Percentiles rank a stretch among this genome's conserved stretches.
These are phyloP conservation scores for Stegodyphus mimosarum DNA, from an alignment of 1,140 invertebrate species.

Conservation along the genomic window DNA sequence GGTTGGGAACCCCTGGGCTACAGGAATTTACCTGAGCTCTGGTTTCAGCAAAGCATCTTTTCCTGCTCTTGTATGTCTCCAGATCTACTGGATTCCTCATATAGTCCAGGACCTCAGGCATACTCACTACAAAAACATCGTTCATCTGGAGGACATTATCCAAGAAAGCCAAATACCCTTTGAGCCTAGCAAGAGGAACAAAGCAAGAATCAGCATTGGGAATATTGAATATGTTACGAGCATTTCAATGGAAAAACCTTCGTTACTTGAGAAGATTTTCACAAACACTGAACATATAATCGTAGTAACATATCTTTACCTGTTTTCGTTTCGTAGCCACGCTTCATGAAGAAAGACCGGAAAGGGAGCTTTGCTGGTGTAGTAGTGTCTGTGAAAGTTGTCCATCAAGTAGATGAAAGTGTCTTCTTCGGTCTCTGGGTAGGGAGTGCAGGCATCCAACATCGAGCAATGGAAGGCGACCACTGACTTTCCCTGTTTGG, in stretches of 20 bases:
- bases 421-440: constrained; percentile 65
- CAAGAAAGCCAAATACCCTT: constrained; percentile 66
- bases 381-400: constrained; percentile 69
- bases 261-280: neutral
- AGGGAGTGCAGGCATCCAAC: constrained; percentile 66
- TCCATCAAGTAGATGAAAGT: constrained; percentile 67
- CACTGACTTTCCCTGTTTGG: constrained; percentile 40
- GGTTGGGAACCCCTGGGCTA: neutral
- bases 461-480: constrained; percentile 65
- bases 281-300: neutral
- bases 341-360: constrained; percentile 67
- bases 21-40: neutral
- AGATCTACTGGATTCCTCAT: constrained; percentile 66
- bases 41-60: neutral
- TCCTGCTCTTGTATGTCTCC: constrained; percentile 17
- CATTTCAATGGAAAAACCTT: neutral
- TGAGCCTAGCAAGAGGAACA: constrained; percentile 58
- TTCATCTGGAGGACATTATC: constrained; percentile 65
- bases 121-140: constrained; percentile 69
- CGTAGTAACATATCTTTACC: neutral
- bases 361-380: constrained; percentile 66
- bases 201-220: neutral
- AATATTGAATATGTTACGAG: neutral
- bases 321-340: constrained; percentile 65
- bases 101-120: constrained; percentile 68